Evolutionary conservation across 92 coral and sea anemone species (phyloP), one percentile per base, ranked within the genome.

Genomic region (Porites divaricata): DNA sequence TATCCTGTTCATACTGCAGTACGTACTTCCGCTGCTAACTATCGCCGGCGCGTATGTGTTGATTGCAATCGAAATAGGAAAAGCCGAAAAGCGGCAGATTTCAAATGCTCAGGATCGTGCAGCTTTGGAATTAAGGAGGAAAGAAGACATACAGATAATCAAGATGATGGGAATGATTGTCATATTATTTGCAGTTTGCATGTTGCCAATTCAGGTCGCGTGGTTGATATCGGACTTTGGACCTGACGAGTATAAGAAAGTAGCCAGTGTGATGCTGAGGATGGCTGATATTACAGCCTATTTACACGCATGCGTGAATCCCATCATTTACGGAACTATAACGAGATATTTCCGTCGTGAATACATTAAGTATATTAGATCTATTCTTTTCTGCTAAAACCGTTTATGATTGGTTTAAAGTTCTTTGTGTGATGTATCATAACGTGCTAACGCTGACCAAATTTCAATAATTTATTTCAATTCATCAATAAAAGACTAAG

Each of bases 151-250:
- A 3, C 93, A 77, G 48, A 88, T 90, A 8, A 90, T 90, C 51
- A 90, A 90, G 70, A 90, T 88, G 78, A 70, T 90, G 63, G 93
- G 90, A 4, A 48, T 81, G 45, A 87, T 90, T 54, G 93, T 90
- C 0, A 56, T 81, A n/a, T 83, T 90, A 61, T 90, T 90, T 67
- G 93, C 93, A 10, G 49, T 90, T n/a, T 90, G 85, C 24, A 90
- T 90, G 84, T 53, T 90, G 17, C 93, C 93, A 22, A 88, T 88
- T 14, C 93, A 90, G 67, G 74, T 86, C 62, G 93, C 93, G 2
- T 90, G 93, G 93, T 64, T 90, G 45, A 67, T 90, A 2, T 28
- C 85, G 68, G 93, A 90, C 28, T 90, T 90, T 75, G 93, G 93
- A 16, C 48, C 65, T 26, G 24, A 51, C 15, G 70, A 67, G 16